Base-by-base conservation (phyloP, 2,797 vertebrate species). In the Poeciliopsis presidionis region DNA sequence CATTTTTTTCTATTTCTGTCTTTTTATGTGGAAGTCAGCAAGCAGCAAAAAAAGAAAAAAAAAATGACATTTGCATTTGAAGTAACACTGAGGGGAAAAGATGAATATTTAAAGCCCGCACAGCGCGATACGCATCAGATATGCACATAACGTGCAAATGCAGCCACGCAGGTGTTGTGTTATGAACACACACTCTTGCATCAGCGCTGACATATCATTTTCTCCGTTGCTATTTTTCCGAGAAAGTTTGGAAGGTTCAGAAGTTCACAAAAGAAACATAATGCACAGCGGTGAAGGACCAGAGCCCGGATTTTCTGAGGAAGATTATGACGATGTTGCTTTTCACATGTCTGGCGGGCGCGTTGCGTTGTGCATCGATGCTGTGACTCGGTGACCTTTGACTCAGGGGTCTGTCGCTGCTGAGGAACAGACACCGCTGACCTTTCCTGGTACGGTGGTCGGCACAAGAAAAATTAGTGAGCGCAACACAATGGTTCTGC, bases 61-160 rank as follows among this genome's bases (percentile, higher is more conserved):
- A 46, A 16, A 12, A 65, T 81, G 51, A 57, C 84, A 90, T 89
- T 90, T 89, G 80, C 82, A 86, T 91, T 88, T 81, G 22, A 89
- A 81, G 84, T 11, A 3, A 78, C 79, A 87, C 87, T 79, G 70
- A 74, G 59, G 46, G n/a, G 51, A 72, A 78, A 80, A 61, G 43
- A 77, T 88, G 78, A 80, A 80, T 1, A 0, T 82, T 87, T 74
- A 91, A 90, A 89, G 79, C 73, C 81, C 76, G 33, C 65, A 78
- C 76, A 1, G 30, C 41, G 45, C 55, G 76, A 85, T 86, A 73
- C 77, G 80, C 43, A 84, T 84, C 46, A 90, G 78, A 83, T 78
- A 65, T 83, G 65, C 53, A 72, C 65, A 69, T 71, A 72, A 71
- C 71, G 59, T 79, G 78, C 57, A 77, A 77, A 80, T 74, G 30